Conservation (phyloP, 2,888 invertebrate genomes). For the Sussaba pulchella region DNA sequence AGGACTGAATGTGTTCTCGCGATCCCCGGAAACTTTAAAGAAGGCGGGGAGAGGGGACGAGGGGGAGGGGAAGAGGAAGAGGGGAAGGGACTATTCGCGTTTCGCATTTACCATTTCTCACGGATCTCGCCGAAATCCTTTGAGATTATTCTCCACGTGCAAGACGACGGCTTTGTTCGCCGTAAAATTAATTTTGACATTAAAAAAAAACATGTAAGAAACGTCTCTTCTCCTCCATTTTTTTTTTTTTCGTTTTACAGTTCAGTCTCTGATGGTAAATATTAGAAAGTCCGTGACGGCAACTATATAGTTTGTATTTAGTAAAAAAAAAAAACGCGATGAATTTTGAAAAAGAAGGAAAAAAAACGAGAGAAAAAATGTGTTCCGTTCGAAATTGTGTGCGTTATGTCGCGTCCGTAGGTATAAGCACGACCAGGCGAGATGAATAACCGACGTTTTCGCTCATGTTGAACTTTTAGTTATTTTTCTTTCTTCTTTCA, state of each 20-base stretch:
- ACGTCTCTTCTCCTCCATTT: background rate
- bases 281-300: slow-evolving; percentile 21
- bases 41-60: too few relatives aligned
- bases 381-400: slow-evolving; percentile 29
- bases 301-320: slow-evolving; percentile 13
- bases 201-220: background rate
- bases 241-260: slow-evolving; percentile 21
- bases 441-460: slow-evolving; percentile 2
- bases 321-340: slow-evolving; percentile 1
- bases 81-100: slow-evolving; percentile 30
- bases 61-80: too few relatives aligned
- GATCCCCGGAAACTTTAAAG: slow-evolving; percentile 55
- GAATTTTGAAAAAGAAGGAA: background rate
- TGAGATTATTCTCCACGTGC: slow-evolving; percentile 11
- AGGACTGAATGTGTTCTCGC: slow-evolving; percentile 74
- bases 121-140: background rate
- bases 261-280: slow-evolving; percentile 31
- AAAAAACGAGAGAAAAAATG: slow-evolving; percentile 15
- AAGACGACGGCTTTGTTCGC: slow-evolving; percentile 11
- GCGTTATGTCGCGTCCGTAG: slow-evolving; percentile 32
- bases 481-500: too few relatives aligned
- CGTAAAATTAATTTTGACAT: background rate
- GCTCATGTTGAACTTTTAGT: slow-evolving; percentile 31
- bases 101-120: slow-evolving; percentile 23
- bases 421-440: slow-evolving; percentile 22